Evolutionary conservation across 2,113 vertebrate species (phyloP).

Genomic region (Oncorhynchus gorbuscha): DNA sequence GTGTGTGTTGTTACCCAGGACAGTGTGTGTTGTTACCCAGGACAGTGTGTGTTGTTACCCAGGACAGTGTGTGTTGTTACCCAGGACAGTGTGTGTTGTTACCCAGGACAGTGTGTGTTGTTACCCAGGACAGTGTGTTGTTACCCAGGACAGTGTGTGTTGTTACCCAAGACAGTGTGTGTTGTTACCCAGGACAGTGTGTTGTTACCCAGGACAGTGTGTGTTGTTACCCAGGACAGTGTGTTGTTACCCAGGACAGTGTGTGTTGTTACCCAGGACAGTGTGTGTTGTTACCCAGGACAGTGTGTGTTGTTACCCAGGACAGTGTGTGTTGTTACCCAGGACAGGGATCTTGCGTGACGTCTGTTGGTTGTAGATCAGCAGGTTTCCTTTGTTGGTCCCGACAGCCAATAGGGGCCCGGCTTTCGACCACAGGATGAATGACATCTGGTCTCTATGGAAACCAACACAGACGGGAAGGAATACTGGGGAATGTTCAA

Average conservation of each 20-base stretch:
- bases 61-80: conserved; percentile 62
- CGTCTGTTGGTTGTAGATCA: conserved; percentile 95
- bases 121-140: conserved; percentile 84
- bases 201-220: conserved; percentile 84
- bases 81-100: too few relatives aligned
- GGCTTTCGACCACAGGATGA: conserved; percentile 90
- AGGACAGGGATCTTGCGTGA: conserved; percentile 94
- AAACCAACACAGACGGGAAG: conserved; percentile 7
- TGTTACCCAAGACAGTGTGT: too few relatives aligned
- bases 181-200: conserved; percentile 82
- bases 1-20: conserved; percentile 78
- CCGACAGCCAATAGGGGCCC: conserved; percentile 87
- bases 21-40: conserved; percentile 79
- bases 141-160: conserved; percentile 90
- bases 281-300: background rate
- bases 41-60: conserved; percentile 78
- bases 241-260: conserved; percentile 82
- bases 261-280: too few relatives aligned
- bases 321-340: conserved; percentile 72
- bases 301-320: too few relatives aligned
- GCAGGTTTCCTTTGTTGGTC: conserved; percentile 91
- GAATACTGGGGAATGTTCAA: background rate
- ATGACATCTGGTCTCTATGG: conserved; percentile 88
- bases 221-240: too few relatives aligned
- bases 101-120: background rate